A percentile compares a stretch with the other conserved stretches of the same genome.
Conservation (phyloP, 1,140 invertebrate genomes). For the Drosophila watanabei region DNA sequence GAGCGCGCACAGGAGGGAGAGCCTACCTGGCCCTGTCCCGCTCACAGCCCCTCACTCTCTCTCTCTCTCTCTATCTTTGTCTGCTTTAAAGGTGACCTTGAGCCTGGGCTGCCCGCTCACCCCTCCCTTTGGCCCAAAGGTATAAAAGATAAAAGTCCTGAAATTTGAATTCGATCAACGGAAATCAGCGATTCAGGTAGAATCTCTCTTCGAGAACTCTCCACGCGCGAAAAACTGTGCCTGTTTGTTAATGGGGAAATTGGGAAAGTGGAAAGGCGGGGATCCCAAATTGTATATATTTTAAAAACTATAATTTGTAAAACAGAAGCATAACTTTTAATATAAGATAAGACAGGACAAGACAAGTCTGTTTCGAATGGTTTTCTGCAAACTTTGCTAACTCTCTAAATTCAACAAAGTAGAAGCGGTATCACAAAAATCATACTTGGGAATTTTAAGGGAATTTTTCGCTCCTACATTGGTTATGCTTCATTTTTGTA, state of each 20-base stretch:
- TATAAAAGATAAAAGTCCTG: not conserved
- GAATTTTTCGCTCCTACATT: too few species aligned
- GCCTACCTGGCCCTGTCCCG: constrained; percentile 8
- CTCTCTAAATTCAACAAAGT: too few species aligned
- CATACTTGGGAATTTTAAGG: too few species aligned
- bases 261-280: not conserved
- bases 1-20: not conserved
- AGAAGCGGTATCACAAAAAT: too few species aligned
- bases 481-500: too few species aligned
- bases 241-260: not conserved
- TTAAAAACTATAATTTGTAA: too few species aligned
- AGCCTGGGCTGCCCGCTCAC: constrained; percentile 13
- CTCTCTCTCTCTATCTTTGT: too few species aligned
- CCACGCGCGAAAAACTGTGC: not conserved
- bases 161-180: constrained; percentile 18
- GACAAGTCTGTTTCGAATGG: too few species aligned
- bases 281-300: not conserved
- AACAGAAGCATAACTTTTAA: too few species aligned
- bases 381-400: too few species aligned
- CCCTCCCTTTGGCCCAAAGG: constrained; percentile 4
- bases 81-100: constrained; percentile 13
- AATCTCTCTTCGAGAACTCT: constrained; percentile 2
- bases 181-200: constrained; percentile 19
- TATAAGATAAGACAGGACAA: too few species aligned
- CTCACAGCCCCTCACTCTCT: not conserved